Conservation (phyloP, 2,888 invertebrate species). For the Agonum fuliginosum region DNA sequence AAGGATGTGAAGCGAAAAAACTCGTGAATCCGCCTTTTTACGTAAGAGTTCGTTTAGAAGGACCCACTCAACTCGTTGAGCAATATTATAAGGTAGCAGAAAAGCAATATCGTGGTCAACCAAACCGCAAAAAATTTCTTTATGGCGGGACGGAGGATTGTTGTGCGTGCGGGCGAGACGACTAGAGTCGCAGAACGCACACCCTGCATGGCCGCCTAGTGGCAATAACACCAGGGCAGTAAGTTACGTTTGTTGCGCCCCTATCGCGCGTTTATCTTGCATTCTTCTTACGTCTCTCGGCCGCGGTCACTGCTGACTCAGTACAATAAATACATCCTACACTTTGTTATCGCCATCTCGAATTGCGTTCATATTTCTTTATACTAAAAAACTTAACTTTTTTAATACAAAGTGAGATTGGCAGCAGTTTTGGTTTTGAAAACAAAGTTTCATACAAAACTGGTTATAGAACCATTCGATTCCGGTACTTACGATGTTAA, state of each 20-base stretch:
- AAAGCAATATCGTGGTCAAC: constrained; percentile 39
- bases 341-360: no score
- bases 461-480: no score
- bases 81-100: constrained; percentile 26
- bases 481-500: no score
- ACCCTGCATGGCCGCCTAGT: not conserved
- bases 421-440: no score
- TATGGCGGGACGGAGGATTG: constrained; percentile 6
- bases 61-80: not conserved
- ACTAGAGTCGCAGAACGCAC: no score
- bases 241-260: constrained; percentile 6
- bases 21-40: constrained; percentile 4
- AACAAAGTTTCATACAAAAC: no score
- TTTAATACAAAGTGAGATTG: no score
- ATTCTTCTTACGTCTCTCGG: no score
- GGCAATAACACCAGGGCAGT: constrained; percentile 22
- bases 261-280: constrained; percentile 5
- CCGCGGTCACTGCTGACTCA: no score
- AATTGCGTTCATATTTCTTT: no score
- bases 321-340: no score
- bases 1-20: not conserved
- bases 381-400: no score
- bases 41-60: not conserved
- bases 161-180: not conserved
- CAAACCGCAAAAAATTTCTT: constrained; percentile 15